Percentiles rank a stretch among this genome's conserved stretches.
Evolutionary conservation across 2,888 invertebrate species (phyloP).

Genomic region (Homarus gammarus): DNA sequence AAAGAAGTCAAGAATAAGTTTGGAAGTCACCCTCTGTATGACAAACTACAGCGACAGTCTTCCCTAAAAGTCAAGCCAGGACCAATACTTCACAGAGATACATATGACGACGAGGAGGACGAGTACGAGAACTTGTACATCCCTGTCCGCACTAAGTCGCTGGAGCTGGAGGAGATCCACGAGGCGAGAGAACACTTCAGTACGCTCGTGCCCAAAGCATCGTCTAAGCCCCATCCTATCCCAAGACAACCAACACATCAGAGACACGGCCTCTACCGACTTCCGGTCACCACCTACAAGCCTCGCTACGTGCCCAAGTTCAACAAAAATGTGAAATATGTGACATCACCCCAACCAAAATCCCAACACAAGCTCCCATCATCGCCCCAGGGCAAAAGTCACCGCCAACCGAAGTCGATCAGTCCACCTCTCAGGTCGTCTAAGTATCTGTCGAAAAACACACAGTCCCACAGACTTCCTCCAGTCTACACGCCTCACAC

Average conservation of each 20-base stretch:
- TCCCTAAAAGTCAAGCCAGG: not conserved
- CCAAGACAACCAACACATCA: not conserved
- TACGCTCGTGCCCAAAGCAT: conserved; percentile 14
- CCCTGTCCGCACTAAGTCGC: conserved; percentile 39
- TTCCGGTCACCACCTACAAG: conserved; percentile 45
- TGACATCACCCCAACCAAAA: not conserved
- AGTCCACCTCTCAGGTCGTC: not conserved
- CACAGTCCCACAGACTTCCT: not conserved
- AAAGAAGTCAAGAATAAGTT: conserved; percentile 31
- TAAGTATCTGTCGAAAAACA: not conserved
- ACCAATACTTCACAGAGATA: conserved; percentile 4
- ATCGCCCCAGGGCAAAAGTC: not conserved
- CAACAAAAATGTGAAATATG: not conserved
- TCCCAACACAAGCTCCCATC: not conserved
- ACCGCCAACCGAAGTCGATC: not conserved
- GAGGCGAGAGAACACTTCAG: conserved; percentile 48
- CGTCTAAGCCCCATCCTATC: not conserved
- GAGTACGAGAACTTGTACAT: conserved; percentile 57
- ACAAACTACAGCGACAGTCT: not conserved
- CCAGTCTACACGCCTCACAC: not conserved
- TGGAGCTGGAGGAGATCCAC: conserved; percentile 42
- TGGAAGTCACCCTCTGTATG: conserved; percentile 50
- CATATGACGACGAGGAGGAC: conserved; percentile 47
- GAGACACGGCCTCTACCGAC: too few species aligned
- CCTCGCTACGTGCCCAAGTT: conserved; percentile 28